Evolutionary conservation across 1,140 invertebrate species (phyloP).

Genomic region (Adoxophyes honmai): DNA sequence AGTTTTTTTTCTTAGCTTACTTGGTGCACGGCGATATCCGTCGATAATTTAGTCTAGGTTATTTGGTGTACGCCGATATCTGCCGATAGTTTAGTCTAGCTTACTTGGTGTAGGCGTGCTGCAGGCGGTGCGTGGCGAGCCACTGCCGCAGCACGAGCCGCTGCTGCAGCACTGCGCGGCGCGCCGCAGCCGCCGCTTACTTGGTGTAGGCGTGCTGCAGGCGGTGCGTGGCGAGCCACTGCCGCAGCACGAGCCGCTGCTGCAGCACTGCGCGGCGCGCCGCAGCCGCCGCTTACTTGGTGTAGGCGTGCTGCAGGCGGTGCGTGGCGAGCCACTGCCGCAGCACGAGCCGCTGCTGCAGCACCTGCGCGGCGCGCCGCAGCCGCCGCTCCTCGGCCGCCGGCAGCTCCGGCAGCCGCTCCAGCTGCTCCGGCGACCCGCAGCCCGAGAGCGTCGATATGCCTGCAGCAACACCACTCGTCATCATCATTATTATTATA

Average conservation of each 20-base stretch:
- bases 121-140: constrained; percentile 85
- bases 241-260: constrained; percentile 87
- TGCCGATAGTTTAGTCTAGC: too few relatives aligned
- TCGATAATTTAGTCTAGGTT: too few relatives aligned
- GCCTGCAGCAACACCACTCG: constrained; percentile 72
- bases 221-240: constrained; percentile 87
- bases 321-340: constrained; percentile 88
- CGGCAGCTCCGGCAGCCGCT: constrained; percentile 85
- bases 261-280: constrained; percentile 86
- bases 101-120: constrained; percentile 86
- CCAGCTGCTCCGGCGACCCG: constrained; percentile 81
- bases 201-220: constrained; percentile 87
- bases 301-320: constrained; percentile 85
- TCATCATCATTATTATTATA: too few relatives aligned
- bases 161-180: too few relatives aligned
- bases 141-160: constrained; percentile 83
- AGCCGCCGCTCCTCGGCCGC: constrained; percentile 88
- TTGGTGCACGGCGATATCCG: too few relatives aligned
- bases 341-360: constrained; percentile 88
- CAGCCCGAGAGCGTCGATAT: constrained; percentile 89
- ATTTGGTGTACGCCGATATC: too few relatives aligned
- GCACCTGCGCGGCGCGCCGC: constrained; percentile 84
- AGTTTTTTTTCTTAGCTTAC: too few relatives aligned
- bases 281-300: constrained; percentile 84
- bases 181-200: constrained; percentile 54